Evolutionary conservation across 2,113 vertebrate species (phyloP).

Genomic region (Chionomys nivalis): DNA sequence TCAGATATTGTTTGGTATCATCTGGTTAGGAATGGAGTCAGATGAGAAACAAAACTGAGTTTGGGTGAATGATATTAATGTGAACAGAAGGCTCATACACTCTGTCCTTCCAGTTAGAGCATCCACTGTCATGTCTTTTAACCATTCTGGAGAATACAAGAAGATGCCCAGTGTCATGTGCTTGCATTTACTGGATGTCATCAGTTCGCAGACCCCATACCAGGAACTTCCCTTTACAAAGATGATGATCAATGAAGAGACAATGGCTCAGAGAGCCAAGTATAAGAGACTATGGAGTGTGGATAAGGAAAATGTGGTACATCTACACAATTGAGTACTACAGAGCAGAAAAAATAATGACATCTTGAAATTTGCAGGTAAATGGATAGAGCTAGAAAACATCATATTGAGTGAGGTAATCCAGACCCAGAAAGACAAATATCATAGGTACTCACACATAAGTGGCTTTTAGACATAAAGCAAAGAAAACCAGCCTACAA

Average conservation of each 20-base stretch:
- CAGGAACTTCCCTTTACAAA: neutral
- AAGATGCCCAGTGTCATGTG: accelerated
- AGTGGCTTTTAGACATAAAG: too few species aligned
- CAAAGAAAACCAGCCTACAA: too few species aligned
- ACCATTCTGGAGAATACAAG: neutral
- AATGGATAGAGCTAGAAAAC: too few species aligned
- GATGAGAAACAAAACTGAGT: neutral
- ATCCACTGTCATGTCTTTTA: neutral
- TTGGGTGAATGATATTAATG: neutral
- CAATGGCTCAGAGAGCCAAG: neutral
- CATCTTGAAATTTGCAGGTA: too few species aligned
- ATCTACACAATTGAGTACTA: too few species aligned
- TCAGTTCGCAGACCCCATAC: neutral
- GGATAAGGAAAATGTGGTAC: too few species aligned
- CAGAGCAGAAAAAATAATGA: too few species aligned
- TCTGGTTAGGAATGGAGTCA: neutral
- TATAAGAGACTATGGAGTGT: neutral
- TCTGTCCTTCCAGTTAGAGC: neutral
- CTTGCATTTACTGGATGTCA: neutral
- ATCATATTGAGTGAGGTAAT: too few species aligned
- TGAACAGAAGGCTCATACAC: neutral
- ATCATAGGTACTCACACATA: too few species aligned
- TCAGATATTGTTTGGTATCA: neutral
- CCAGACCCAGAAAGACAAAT: too few species aligned
- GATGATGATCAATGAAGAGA: neutral